phyloP scores from a whole-genome alignment of 2,113 vertebrate genomes.

The Osmerus mordax region DNA sequence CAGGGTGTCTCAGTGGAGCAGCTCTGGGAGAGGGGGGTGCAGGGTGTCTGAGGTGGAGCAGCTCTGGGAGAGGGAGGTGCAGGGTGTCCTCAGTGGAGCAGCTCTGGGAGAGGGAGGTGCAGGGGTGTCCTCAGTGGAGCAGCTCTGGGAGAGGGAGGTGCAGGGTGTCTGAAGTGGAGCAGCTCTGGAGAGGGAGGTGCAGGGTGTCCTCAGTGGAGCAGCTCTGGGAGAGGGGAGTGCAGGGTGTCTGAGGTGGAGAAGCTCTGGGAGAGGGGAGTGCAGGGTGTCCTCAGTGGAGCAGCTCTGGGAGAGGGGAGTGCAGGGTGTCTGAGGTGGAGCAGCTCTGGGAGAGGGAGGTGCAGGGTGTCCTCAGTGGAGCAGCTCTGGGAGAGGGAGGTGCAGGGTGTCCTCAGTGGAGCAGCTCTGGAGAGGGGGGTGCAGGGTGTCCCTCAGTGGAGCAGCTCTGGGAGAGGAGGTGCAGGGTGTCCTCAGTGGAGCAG shows the following conservation, averaged over 20 bases:
- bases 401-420: too few relatives aligned
- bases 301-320: neutral
- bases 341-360: neutral
- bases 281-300: neutral
- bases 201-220: neutral
- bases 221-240: neutral
- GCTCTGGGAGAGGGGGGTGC: neutral
- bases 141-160: too few relatives aligned
- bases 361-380: neutral
- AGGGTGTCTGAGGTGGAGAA: neutral
- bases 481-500: neutral
- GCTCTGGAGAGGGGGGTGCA: too few relatives aligned
- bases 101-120: neutral
- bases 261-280: too few relatives aligned
- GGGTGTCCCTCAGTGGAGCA: neutral
- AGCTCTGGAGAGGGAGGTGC: neutral
- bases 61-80: neutral
- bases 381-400: neutral
- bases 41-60: neutral
- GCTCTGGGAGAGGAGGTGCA: neutral
- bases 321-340: neutral
- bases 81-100: neutral
- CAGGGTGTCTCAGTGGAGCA: neutral
- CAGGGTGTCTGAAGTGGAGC: neutral
- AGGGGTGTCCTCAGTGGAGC: neutral